phyloP scores from a whole-genome alignment of 2,888 invertebrate species.

The Plagodis dolabraria region DNA sequence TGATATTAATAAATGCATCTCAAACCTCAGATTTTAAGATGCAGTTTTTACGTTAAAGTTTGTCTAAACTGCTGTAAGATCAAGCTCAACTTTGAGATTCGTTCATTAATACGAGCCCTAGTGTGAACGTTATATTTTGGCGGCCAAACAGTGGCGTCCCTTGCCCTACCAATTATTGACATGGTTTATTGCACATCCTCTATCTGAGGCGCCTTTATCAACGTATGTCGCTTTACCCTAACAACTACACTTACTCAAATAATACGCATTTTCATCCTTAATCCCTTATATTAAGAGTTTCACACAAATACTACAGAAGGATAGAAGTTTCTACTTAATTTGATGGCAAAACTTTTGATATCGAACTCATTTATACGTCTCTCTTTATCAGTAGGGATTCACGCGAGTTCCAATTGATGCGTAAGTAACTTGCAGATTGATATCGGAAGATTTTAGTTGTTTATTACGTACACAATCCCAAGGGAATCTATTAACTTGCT shows the following conservation, averaged over 20 bases:
- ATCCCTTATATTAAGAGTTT: conserved; percentile 14
- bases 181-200: conserved; percentile 73
- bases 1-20: too few species aligned
- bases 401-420: conserved; percentile 56
- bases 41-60: too few species aligned
- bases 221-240: conserved; percentile 62
- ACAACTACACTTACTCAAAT: conserved; percentile 7
- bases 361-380: conserved; percentile 73
- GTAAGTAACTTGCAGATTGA: conserved; percentile 52
- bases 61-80: too few species aligned
- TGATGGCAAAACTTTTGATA: conserved; percentile 78
- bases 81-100: not conserved
- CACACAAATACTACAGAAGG: conserved; percentile 5
- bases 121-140: conserved; percentile 40
- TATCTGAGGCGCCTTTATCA: conserved; percentile 74
- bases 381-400: conserved; percentile 65
- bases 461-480: conserved; percentile 37
- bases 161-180: conserved; percentile 76
- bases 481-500: conserved; percentile 46
- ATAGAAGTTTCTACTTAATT: conserved; percentile 71
- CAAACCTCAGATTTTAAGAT: too few species aligned
- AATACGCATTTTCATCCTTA: conserved; percentile 46
- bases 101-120: too few species aligned
- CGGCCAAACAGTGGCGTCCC: conserved; percentile 48
- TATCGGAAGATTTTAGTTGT: conserved; percentile 35